Base-by-base conservation (phyloP, 2,113 vertebrate species). In the Lepisosteus oculatus region DNA sequence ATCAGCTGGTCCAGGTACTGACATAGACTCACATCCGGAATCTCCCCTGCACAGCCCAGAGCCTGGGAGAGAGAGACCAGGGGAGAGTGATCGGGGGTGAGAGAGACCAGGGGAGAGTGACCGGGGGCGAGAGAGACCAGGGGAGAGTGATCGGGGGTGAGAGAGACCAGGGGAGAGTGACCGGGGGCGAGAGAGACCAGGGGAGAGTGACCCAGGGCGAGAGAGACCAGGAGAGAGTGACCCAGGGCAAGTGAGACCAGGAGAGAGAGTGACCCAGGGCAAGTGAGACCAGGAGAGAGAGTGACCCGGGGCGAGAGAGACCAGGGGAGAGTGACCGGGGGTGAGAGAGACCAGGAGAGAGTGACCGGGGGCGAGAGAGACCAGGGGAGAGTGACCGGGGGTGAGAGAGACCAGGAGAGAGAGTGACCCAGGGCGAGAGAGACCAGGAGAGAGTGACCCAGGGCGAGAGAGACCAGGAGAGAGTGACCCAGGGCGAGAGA, bases 1-100 rank as follows among this genome's bases (percentile, higher is more conserved):
- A 96, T 92, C 1, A 99, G 86, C 79, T 94, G 93, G 71, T 95
- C 88, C 83, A 99, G 88, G 12, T 97, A 87, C n/a, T 81, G 84
- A 11, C 73, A 83, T 56, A 95, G 89, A 75, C 95, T 97, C 78
- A 87, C n/a, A 6, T 95, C 96, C 0, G 96, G 91, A 71, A 97
- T 84, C 3, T 97, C 94, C 2, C 85, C 67, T 0, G 92, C 84
- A 81, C 95, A 98, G 73, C 95, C 94, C 76, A 99, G 88, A 0
- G 88, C 96, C 97, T 99, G 77, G 0, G 17, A 73, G 29, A 65
- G 43, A 90, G 78, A 44, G 76, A 88, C 14, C 90, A 8, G 3
- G 90, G 76, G 3, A 61, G 51, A 0, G 90, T 29, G 29, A 29
- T 1, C 29, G 1, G 2, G 29, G 29, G 29, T 2, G 29, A 29